phyloP scores from a whole-genome alignment of 2,797 vertebrate species.

The Huso huso region DNA sequence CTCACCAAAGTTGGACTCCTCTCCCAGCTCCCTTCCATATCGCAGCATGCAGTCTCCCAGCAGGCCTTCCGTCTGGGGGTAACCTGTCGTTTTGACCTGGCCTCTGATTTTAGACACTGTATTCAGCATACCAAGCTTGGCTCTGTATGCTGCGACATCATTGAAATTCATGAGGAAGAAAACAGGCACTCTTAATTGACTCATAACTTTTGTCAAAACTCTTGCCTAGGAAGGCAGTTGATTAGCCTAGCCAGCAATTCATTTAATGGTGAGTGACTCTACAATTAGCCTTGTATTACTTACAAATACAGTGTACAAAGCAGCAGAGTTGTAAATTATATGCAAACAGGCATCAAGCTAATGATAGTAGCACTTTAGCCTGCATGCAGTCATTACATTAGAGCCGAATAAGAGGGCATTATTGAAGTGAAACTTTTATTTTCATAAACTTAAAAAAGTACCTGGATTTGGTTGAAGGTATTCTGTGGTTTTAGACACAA shows the following conservation, averaged over 20 bases:
- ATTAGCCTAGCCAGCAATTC: neutral
- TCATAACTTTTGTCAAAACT: neutral
- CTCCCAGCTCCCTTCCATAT: conserved; percentile 80
- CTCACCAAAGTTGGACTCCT: conserved; percentile 80
- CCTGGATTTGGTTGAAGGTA: conserved; percentile 96
- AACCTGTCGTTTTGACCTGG: conserved; percentile 80
- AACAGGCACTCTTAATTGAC: neutral
- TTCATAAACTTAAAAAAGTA: conserved; percentile 30
- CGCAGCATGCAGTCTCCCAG: conserved; percentile 90
- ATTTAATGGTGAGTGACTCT: neutral
- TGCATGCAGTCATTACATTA: no score
- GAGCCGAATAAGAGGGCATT: no score
- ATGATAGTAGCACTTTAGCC: no score
- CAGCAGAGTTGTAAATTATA: no score
- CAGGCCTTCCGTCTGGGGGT: conserved; percentile 85
- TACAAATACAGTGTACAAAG: neutral
- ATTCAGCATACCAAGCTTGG: conserved; percentile 85
- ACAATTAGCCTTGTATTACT: neutral
- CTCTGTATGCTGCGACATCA: conserved; percentile 68
- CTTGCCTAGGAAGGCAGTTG: neutral
- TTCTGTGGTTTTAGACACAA: conserved; percentile 83
- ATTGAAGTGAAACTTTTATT: no score
- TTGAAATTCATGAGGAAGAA: neutral
- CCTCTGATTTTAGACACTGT: conserved; percentile 90
- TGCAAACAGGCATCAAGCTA: no score